These are phyloP conservation scores for Malurus leucopterus DNA, from an alignment of 2,797 vertebrate species.

Conservation along the genomic window DNA sequence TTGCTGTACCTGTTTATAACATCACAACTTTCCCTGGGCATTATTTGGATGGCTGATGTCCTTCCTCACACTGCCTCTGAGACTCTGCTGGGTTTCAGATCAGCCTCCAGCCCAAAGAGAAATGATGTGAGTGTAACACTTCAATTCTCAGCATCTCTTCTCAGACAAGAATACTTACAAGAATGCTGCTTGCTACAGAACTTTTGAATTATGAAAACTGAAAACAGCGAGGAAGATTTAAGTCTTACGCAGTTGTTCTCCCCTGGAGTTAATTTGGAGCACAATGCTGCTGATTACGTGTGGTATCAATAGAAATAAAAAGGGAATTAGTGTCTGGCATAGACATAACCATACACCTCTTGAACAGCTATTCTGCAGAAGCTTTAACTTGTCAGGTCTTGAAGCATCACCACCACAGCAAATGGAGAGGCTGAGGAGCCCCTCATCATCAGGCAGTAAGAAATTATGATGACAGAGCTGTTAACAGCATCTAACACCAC, in stretches of 20 bases:
- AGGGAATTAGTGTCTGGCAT: neutral
- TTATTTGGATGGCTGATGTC: neutral
- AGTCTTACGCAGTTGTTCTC: neutral
- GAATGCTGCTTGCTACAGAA: neutral
- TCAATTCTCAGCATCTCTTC: neutral
- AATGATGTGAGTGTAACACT: neutral
- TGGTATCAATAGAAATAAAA: neutral
- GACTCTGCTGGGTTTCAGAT: neutral
- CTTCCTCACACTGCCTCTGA: neutral
- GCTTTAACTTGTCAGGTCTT: neutral
- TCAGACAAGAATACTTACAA: neutral
- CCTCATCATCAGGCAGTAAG: neutral
- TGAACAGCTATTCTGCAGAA: neutral
- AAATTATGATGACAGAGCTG: neutral
- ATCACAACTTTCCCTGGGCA: neutral
- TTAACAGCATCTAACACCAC: neutral
- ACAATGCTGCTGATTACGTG: neutral
- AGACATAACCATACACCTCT: neutral
- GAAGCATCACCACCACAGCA: neutral
- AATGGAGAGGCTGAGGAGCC: neutral
- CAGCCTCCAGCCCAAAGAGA: neutral
- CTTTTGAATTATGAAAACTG: neutral
- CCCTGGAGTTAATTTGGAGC: neutral
- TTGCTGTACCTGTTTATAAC: neutral
- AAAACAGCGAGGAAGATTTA: neutral